Evolutionary conservation across 2,888 invertebrate species (phyloP), one percentile per base, ranked within the genome.

Genomic region (Ptychoptera contaminata): DNA sequence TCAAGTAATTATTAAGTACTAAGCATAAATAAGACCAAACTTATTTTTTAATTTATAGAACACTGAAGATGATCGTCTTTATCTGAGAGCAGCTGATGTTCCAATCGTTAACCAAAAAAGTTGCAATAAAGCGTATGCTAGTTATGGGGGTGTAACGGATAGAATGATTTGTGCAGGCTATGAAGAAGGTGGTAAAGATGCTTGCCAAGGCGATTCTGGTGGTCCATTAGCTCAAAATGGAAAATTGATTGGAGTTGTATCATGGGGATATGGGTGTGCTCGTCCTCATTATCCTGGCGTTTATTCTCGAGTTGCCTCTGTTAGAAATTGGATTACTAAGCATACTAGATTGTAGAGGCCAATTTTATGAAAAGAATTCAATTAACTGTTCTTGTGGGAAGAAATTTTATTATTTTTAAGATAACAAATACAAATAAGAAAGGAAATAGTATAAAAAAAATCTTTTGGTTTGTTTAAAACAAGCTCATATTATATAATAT

Each of bases 251-350:
- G 40, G 40, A 2, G 16, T 40, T 16, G 40, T 8, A 52, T 66
- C 65, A 8, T 66, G 62, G 61, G 67, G 66, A 34, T 47, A 43
- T n/a, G 58, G 60, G 29, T 66, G 67, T 37, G 65, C 58, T 35
- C 38, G 39, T 38, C 12, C 48, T 1, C 46, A 47, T 2, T 63
- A 58, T 46, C 65, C 63, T 8, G 64, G 48, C 1, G 49, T 49
- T 32, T 49, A 50, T 44, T 11, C 48, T 5, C 43, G 47, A 35
- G 46, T 49, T 9, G 11, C 47, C 9, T 9, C 45, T 23, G 46
- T 40, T n/a, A 34, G 48, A 30, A 23, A 31, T 16, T 50, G 49
- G 49, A 50, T 50, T 16, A 36, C 23, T 5, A 23, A 23, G 23
- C 23, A 23, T 23, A 23, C 23, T 7, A 7, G 23, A 23, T 23